Evolutionary conservation across 1,140 invertebrate species (phyloP), one percentile per base, ranked within the genome.

Genomic region (Aphis craccivora): DNA sequence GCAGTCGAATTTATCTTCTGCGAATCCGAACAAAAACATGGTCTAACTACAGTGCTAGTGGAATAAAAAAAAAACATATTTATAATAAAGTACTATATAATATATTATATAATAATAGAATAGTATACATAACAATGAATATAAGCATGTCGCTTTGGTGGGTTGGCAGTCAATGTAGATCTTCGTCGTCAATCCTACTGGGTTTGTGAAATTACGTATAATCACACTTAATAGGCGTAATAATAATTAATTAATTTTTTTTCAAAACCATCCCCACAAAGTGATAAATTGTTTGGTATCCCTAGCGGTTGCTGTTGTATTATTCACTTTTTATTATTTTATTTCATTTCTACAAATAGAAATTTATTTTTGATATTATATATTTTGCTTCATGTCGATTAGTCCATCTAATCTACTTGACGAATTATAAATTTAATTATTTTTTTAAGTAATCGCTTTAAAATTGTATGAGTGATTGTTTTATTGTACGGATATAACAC

Each of bases 1-100:
- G 48, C 35, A 51, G 48, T 86, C 67, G 25, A 83, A 93, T 93
- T 86, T 93, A 93, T 93, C 91, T 84, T 84, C 81, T 18, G 60
- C 51, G 40, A 37, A 55, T 53, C 91, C 14, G 35, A 18, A 51
- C 90, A 83, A 84, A 86, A 93, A 93, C 91, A 84, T 48, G 87
- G 45, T 60, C 40, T 51, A 48, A 51, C 40, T 53, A 43, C 53
- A 43, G 35, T 43, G 4, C 18, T 48, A 53, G 9, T 0, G 35
- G 11, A 23, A 35, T 30, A 45, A 89, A 9, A 23, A 23, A 55
- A 89, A 89, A 53, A 87, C 23, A 9, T 84, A 84, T 30, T 86
- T 40, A 40, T 76, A 76, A 76, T 76, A 76, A 76, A 76, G 60
- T 35, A 76, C 60, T n/a, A 14, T 86, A 86, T 83, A 83, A 83